Base-by-base conservation (phyloP, 2,797 vertebrate species). In the Gymnoscopelus braueri region DNA sequence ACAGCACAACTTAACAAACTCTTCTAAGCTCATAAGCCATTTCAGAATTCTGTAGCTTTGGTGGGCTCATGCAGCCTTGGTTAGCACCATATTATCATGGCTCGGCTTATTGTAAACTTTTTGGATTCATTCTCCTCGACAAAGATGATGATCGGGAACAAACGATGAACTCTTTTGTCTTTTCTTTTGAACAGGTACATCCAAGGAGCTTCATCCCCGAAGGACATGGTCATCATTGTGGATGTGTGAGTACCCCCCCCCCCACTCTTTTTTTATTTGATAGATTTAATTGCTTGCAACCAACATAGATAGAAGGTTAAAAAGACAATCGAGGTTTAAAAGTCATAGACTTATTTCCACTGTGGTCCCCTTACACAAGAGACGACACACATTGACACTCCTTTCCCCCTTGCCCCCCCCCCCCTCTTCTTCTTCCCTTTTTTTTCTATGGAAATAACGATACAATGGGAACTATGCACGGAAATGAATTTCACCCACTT, bases 211-310 rank as follows among this genome's bases (percentile, higher is more conserved):
- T 98, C 97, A 0, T 99, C 98, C 50, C 98, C 98, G 8, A 99
- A 99, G 90, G 98, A 99, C 93, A 99, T 99, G 98, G 95, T 99
- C 92, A 99, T 99, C 94, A 97, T 99, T 0, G 97, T 99, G 85
- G 98, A 99, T 0, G 98, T 99, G 97, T 99, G 91, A 99, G 98
- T 98, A 91, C 80, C 67, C 58, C 5, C n/a, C 19, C 53, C 35
- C 4, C n/a, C 44, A 47, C 5, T 54, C 55, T 19, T 10, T 55
- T 5, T 23, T 29, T 1, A 29, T 29, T 29, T 29, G 26, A 29
- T 29, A 2, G 2, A 29, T 29, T 3, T 29, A 29, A 29, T 29
- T 4, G 26, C 26, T 29, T 29, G 26, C 26, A 29, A 29, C 26
- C 2, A 3, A 29, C 2, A 29, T 29, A 29, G 26, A 29, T 29